phyloP scores from a whole-genome alignment of 2,113 vertebrate genomes.

The Menidia beryllina region DNA sequence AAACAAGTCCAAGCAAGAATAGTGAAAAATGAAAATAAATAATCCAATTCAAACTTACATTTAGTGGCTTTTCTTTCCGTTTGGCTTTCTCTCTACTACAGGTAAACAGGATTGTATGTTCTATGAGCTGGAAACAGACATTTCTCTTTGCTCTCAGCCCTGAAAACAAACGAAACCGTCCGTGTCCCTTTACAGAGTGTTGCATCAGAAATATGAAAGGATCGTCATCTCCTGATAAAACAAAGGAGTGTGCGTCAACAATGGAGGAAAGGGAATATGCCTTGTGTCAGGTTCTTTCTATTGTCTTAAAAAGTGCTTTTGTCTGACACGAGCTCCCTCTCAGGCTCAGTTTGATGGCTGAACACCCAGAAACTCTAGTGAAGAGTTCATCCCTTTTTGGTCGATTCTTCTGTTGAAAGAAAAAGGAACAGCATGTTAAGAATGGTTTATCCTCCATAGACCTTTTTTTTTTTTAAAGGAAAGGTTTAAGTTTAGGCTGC shows the following conservation, averaged over 20 bases:
- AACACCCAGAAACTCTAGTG: neutral
- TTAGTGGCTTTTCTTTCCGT: constrained; percentile 18
- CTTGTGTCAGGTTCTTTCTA: neutral
- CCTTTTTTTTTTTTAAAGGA: too few relatives aligned
- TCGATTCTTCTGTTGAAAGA: constrained; percentile 11
- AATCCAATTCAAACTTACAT: constrained; percentile 43
- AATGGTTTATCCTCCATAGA: too few relatives aligned
- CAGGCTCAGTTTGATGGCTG: neutral
- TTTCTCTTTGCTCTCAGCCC: neutral
- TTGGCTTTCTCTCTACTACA: constrained; percentile 48
- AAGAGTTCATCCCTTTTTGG: constrained; percentile 60
- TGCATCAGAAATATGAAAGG: neutral
- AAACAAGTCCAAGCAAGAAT: constrained; percentile 15
- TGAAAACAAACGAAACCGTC: constrained; percentile 10
- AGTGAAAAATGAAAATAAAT: constrained; percentile 54
- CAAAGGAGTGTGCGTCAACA: neutral
- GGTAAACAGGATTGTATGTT: too few relatives aligned
- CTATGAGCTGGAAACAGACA: too few relatives aligned
- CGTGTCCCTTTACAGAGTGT: constrained; percentile 37
- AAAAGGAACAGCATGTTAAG: neutral
- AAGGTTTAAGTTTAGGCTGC: too few relatives aligned
- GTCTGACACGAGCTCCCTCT: constrained; percentile 30
- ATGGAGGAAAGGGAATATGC: neutral
- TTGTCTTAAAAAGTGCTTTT: neutral
- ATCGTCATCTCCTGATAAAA: constrained; percentile 14